Conservation (phyloP, 2,113 vertebrate species). For the Dasypus novemcinctus region DNA sequence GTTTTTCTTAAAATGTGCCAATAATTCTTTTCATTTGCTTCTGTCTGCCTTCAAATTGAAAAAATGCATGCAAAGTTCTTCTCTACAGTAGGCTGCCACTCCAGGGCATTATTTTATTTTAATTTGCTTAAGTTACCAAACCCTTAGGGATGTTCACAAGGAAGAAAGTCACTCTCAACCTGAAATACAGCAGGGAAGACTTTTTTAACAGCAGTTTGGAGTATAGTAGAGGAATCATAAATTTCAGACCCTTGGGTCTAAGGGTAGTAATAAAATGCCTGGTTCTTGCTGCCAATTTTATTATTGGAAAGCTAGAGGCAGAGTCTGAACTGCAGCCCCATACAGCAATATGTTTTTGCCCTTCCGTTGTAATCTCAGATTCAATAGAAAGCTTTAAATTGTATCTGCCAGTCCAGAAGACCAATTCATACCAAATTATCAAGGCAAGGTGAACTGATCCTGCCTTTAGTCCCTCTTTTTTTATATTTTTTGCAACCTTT, state of each 20-base stretch:
- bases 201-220: neutral
- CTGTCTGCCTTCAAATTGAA: neutral
- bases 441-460: neutral
- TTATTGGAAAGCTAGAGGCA: neutral
- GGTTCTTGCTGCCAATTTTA: neutral
- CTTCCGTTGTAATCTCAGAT: neutral
- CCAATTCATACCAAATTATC: neutral
- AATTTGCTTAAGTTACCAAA: neutral
- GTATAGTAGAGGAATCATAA: neutral
- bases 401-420: neutral
- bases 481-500: neutral
- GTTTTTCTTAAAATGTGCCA: neutral
- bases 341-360: neutral
- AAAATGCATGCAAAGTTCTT: neutral
- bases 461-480: neutral
- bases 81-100: neutral
- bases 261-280: neutral
- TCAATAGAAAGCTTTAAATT: neutral
- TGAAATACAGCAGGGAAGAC: neutral
- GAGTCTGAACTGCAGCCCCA: neutral
- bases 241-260: neutral
- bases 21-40: neutral
- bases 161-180: neutral
- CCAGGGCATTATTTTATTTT: neutral
- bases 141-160: neutral